phyloP scores from a whole-genome alignment of 2,113 vertebrate species.

The Oreotrochilus melanogaster region DNA sequence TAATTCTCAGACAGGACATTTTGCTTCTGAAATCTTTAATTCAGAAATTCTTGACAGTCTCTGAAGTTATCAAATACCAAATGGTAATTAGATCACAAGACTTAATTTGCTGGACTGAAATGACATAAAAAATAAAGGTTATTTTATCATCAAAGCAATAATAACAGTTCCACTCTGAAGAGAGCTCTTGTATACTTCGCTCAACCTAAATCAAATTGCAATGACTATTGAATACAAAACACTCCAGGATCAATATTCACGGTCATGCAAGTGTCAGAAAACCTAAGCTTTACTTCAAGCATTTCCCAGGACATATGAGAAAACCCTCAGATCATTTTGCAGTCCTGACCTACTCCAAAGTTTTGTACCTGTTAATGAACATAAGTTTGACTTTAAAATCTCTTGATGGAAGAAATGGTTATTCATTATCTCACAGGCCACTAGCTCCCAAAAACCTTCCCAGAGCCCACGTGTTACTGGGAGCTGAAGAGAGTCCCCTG shows the following conservation, averaged over 20 bases:
- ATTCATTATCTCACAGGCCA: background rate
- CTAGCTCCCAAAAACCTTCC: background rate
- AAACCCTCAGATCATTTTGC: background rate
- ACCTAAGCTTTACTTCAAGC: background rate
- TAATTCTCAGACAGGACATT: constrained; percentile 58
- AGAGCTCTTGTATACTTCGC: background rate
- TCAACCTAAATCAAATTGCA: background rate
- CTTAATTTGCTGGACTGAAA: constrained; percentile 70
- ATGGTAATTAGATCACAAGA: constrained; percentile 77
- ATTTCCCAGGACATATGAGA: background rate
- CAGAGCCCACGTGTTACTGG: rapidly evolving
- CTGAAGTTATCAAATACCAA: constrained; percentile 74
- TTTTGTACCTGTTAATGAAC: rapidly evolving
- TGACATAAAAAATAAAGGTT: constrained; percentile 73
- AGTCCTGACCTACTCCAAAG: background rate
- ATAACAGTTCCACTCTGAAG: background rate
- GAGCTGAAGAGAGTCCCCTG: background rate
- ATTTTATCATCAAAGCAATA: constrained; percentile 67
- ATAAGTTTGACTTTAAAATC: background rate
- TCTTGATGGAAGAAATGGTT: background rate
- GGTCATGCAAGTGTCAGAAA: background rate
- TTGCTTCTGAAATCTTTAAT: constrained; percentile 73
- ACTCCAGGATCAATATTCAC: background rate
- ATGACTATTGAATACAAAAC: background rate
- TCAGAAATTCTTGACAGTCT: constrained; percentile 65